Evolutionary conservation across 2,888 invertebrate species (phyloP).

Genomic region (Drosophila picticornis): DNA sequence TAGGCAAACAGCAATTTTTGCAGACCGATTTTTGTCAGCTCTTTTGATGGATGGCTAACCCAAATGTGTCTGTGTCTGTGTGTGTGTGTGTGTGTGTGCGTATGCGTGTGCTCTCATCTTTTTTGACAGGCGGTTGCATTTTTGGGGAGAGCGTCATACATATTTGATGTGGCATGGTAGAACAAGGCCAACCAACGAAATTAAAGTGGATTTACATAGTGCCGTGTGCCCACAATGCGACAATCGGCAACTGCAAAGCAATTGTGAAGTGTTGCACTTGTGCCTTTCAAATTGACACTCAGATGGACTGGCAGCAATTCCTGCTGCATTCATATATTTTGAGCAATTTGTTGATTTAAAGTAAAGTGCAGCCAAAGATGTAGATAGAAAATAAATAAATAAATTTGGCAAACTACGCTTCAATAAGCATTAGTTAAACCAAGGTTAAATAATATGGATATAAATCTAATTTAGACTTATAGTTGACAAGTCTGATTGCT

Average conservation of each 20-base stretch:
- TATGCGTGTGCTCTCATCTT: constrained; percentile 8
- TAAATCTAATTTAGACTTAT: background rate
- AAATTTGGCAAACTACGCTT: too few relatives aligned
- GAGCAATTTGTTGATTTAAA: background rate
- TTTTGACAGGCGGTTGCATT: constrained; percentile 49
- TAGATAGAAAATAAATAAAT: background rate
- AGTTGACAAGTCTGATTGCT: background rate
- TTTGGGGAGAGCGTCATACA: constrained; percentile 67
- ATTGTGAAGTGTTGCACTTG: constrained; percentile 22
- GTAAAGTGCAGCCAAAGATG: background rate
- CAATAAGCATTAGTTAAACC: background rate
- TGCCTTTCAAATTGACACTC: constrained; percentile 11
- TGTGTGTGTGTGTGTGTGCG: constrained; percentile 1
- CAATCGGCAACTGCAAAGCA: constrained; percentile 24
- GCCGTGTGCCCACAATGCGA: constrained; percentile 6
- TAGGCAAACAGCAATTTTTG: constrained; percentile 22
- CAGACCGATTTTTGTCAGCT: constrained; percentile 33
- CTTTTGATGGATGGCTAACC: constrained; percentile 71
- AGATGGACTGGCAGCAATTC: background rate
- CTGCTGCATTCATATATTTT: constrained; percentile 7
- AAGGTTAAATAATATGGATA: background rate
- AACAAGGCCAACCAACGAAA: constrained; percentile 56
- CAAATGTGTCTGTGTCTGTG: constrained; percentile 9
- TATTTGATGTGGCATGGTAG: constrained; percentile 62
- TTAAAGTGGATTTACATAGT: constrained; percentile 67